phyloP scores from a whole-genome alignment of 2,888 invertebrate species.

The Yponomeuta sedellus region DNA sequence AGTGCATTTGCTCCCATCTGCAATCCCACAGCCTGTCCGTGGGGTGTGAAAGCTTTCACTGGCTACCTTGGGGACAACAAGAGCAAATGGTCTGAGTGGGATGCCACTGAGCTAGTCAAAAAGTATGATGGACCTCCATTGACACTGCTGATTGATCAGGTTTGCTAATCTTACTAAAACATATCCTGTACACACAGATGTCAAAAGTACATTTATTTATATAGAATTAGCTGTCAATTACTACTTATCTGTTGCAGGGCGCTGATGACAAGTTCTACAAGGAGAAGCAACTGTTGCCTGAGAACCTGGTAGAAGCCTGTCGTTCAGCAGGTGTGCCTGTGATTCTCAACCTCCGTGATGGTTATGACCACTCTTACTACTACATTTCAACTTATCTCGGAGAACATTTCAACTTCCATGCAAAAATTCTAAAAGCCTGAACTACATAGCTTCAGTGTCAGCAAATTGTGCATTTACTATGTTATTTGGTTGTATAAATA shows the following conservation, averaged over 20 bases:
- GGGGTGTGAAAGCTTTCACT: conserved; percentile 91
- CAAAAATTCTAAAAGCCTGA: conserved; percentile 81
- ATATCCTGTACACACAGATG: too few species aligned
- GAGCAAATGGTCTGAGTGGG: conserved; percentile 88
- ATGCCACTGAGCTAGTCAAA: conserved; percentile 89
- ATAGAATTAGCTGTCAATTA: background rate
- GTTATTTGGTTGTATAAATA: background rate
- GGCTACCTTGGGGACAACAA: conserved; percentile 86
- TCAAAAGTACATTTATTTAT: background rate
- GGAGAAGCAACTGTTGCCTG: conserved; percentile 87
- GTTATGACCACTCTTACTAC: conserved; percentile 97
- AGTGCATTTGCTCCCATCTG: conserved; percentile 97
- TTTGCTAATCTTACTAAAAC: conserved; percentile 35
- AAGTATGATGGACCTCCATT: conserved; percentile 89
- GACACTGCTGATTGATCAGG: conserved; percentile 93
- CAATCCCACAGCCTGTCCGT: conserved; percentile 88
- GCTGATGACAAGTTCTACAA: conserved; percentile 86
- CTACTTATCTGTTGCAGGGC: conserved; percentile 78
- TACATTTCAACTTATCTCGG: conserved; percentile 94
- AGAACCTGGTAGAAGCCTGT: conserved; percentile 86
- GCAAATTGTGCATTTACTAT: conserved; percentile 10
- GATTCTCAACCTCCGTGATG: conserved; percentile 83
- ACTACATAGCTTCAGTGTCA: conserved; percentile 10
- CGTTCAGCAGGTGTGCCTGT: conserved; percentile 81
- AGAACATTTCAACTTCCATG: conserved; percentile 95